Evolutionary conservation across 2,113 vertebrate species (phyloP).

Genomic region (Rousettus leschenaultii): DNA sequence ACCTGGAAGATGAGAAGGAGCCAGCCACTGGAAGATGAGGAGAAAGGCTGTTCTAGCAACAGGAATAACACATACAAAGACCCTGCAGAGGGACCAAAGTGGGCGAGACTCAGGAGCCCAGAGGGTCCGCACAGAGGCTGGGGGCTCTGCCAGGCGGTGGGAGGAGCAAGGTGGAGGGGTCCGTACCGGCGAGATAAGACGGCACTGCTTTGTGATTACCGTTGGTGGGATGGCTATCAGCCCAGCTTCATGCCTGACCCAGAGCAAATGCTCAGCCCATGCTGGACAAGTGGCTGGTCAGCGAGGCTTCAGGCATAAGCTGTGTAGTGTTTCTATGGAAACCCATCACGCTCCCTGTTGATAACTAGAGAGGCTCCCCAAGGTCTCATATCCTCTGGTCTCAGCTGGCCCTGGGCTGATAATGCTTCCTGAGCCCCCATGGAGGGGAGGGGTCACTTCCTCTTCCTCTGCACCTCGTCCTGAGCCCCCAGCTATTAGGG

Average conservation of each 20-base stretch:
- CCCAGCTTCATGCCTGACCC: neutral
- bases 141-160: fast-evolving
- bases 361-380: neutral
- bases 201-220: fast-evolving
- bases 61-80: neutral
- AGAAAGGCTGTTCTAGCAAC: neutral
- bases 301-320: neutral
- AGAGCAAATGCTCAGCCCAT: neutral
- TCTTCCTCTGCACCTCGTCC: neutral
- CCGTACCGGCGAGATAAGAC: fast-evolving
- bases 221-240: fast-evolving
- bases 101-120: neutral
- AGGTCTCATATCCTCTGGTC: neutral
- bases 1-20: neutral
- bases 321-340: neutral
- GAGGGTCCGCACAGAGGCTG: neutral
- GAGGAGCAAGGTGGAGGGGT: no score
- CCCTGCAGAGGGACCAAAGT: neutral
- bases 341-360: neutral
- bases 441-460: neutral
- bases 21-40: neutral
- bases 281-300: neutral
- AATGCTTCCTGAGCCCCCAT: neutral
- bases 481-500: neutral
- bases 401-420: neutral